Base-by-base conservation (phyloP, 1,140 invertebrate genomes). In the Drosophila parvula region DNA sequence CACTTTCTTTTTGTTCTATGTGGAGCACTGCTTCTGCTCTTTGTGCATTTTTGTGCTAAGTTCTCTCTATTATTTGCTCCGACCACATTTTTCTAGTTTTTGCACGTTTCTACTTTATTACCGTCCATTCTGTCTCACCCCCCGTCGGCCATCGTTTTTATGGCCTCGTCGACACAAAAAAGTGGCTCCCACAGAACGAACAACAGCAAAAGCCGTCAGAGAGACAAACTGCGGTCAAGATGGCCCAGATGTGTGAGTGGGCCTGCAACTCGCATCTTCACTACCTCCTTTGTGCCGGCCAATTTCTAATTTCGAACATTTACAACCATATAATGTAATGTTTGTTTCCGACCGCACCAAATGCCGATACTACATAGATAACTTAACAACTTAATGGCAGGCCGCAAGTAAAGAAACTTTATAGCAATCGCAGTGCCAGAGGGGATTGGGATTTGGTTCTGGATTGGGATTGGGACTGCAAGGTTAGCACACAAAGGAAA, bases 101-200 rank as follows among this genome's bases (percentile, higher is more conserved):
- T 84, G 80, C 84, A 89, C 84, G 84, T 89, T 81, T 84, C 78
- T 89, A 89, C 84, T 89, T 89, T 89, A 89, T 89, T 84, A 89
- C 83, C 84, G 78, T 50, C 70, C 78, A 76, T 74, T 62, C 59
- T 62, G 34, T 40, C 41, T 50, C 18, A 27, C 55, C 50, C 28
- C 32, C 60, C n/a, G n/a, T 14, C 18, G 61, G 60, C 65, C 77
- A 74, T 77, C 55, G 74, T 50, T 57, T 89, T 83, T 89, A 83
- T 88, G 77, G 74, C 70, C 76, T 82, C 63, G 67, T 57, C 69
- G 63, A 77, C 61, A 58, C 43, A 75, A 70, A 60, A 77, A 80
- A 56, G n/a, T 64, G 62, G 74, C 74, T 69, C 32, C 55, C 69
- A 60, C 59, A 57, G 34, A 51, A 14, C 5, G 50, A 27, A 27